These are phyloP conservation scores for Micropterix aruncella DNA, from an alignment of 2,888 invertebrate species.

Conservation along the genomic window DNA sequence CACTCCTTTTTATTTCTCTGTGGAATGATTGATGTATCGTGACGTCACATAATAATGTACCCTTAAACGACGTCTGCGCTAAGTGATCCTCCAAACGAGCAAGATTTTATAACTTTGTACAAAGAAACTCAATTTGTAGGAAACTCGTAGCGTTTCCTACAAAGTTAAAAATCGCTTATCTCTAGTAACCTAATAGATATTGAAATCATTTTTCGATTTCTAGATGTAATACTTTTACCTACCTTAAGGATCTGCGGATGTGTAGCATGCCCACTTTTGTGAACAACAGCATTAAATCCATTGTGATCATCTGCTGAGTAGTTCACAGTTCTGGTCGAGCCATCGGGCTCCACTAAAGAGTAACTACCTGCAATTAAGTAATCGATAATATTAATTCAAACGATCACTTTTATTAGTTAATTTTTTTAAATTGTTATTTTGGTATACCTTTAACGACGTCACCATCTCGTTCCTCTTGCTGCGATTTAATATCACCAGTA, in stretches of 20 bases:
- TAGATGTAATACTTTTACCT: too few relatives aligned
- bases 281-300: background rate
- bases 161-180: too few relatives aligned
- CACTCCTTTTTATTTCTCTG: too few relatives aligned
- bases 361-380: background rate
- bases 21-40: background rate
- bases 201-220: too few relatives aligned
- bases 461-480: slow-evolving; percentile 53
- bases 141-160: too few relatives aligned
- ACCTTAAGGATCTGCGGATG: background rate
- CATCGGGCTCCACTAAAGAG: too few relatives aligned
- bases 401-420: background rate
- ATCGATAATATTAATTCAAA: background rate
- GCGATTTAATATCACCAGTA: slow-evolving; percentile 59
- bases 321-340: too few relatives aligned
- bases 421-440: too few relatives aligned
- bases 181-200: too few relatives aligned
- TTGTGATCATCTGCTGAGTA: background rate
- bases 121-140: too few relatives aligned
- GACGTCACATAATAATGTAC: background rate
- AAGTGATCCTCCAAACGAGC: too few relatives aligned
- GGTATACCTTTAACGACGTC: slow-evolving; percentile 59
- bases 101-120: too few relatives aligned
- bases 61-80: background rate
- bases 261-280: background rate